Evolutionary conservation across 2,888 invertebrate genomes (phyloP).

Genomic region (Malachius bipustulatus): DNA sequence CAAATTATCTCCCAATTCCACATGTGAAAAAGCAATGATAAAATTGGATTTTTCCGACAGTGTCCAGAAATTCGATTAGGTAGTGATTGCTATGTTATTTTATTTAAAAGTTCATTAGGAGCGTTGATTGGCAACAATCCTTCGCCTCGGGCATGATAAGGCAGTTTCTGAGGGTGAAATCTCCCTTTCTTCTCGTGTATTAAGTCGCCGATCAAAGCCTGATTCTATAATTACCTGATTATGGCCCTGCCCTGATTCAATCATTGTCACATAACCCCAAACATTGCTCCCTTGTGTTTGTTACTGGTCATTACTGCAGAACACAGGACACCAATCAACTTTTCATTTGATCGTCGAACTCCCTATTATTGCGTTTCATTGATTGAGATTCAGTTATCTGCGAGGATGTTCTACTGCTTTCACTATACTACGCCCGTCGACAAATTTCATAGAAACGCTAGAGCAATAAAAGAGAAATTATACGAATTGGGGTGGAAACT

Average conservation of each 20-base stretch:
- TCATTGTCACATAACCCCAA: slow-evolving; percentile 32
- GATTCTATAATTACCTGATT: slow-evolving; percentile 37
- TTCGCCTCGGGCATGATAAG: neutral
- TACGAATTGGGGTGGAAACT: too few relatives aligned
- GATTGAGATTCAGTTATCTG: neutral
- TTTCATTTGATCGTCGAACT: slow-evolving; percentile 19
- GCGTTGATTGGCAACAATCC: slow-evolving; percentile 1
- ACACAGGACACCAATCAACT: slow-evolving; percentile 25
- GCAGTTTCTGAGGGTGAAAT: neutral
- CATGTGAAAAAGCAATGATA: too few relatives aligned
- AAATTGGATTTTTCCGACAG: too few relatives aligned
- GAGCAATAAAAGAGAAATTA: too few relatives aligned
- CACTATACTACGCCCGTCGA: too few relatives aligned
- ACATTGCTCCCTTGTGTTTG: slow-evolving; percentile 29
- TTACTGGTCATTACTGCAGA: slow-evolving; percentile 18
- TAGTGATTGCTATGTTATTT: slow-evolving; percentile 3
- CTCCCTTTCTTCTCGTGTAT: slow-evolving; percentile 20
- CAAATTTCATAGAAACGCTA: too few relatives aligned
- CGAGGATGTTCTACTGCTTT: slow-evolving; percentile 1
- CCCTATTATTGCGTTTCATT: slow-evolving; percentile 3
- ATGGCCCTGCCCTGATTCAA: slow-evolving; percentile 30
- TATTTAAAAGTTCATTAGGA: neutral
- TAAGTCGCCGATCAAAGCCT: slow-evolving; percentile 32
- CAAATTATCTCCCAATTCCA: too few relatives aligned
- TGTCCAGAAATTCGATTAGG: too few relatives aligned